Evolutionary conservation across 2,888 invertebrate species (phyloP).

Genomic region (Gymnoscelis rufifasciata): DNA sequence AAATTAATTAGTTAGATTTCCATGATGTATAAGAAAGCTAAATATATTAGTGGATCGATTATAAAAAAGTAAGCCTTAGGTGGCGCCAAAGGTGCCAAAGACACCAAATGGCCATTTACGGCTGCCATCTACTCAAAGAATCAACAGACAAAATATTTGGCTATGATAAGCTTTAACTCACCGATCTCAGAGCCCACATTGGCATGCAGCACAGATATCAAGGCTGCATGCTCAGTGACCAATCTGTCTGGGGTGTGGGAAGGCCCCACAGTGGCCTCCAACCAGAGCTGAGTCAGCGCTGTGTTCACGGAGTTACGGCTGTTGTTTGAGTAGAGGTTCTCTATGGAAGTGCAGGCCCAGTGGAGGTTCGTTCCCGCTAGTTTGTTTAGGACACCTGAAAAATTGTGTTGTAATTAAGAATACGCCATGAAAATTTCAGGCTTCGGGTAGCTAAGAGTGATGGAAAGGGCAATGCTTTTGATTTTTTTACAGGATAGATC

Average conservation of each 20-base stretch:
- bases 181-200: conserved; percentile 95
- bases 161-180: conserved; percentile 39
- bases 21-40: too few species aligned
- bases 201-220: conserved; percentile 91
- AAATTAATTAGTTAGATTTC: too few species aligned
- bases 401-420: neutral
- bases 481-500: too few species aligned
- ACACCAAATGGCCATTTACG: too few species aligned
- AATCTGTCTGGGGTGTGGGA: conserved; percentile 85
- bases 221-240: conserved; percentile 89
- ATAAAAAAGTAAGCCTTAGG: too few species aligned
- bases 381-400: conserved; percentile 86
- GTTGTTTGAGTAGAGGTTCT: conserved; percentile 86
- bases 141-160: too few species aligned
- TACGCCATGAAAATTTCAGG: too few species aligned
- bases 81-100: too few species aligned
- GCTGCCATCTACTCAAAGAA: neutral
- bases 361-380: conserved; percentile 93
- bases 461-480: too few species aligned
- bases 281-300: conserved; percentile 83
- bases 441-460: too few species aligned
- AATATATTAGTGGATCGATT: too few species aligned
- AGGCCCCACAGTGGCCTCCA: conserved; percentile 82
- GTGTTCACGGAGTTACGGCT: conserved; percentile 92
- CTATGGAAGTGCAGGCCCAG: conserved; percentile 87